These are phyloP conservation scores for Nemotelus nigrinus DNA, from an alignment of 2,888 invertebrate genomes.

Conservation along the genomic window DNA sequence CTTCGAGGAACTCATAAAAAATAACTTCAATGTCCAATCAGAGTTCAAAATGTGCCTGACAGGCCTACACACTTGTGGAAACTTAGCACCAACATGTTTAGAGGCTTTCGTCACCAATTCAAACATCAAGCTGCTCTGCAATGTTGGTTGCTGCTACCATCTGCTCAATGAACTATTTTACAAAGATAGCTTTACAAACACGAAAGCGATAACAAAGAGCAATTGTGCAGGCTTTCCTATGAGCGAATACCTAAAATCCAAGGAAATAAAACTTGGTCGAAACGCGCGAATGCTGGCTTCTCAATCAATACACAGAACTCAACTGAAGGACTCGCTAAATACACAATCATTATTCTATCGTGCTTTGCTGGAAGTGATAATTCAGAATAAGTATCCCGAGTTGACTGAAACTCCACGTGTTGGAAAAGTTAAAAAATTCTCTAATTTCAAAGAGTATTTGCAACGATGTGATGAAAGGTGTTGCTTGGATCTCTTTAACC, in stretches of 20 bases:
- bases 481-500: slow-evolving; percentile 56
- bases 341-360: slow-evolving; percentile 77
- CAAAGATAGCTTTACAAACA: slow-evolving; percentile 60
- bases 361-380: slow-evolving; percentile 76
- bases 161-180: slow-evolving; percentile 70
- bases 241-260: slow-evolving; percentile 69
- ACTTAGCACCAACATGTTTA: slow-evolving; percentile 78
- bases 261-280: slow-evolving; percentile 70
- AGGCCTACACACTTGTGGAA: slow-evolving; percentile 91
- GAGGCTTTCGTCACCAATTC: slow-evolving; percentile 72
- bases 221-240: slow-evolving; percentile 73
- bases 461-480: slow-evolving; percentile 73
- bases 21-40: slow-evolving; percentile 65
- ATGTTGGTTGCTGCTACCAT: slow-evolving; percentile 93
- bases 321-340: slow-evolving; percentile 68
- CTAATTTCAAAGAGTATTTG: slow-evolving; percentile 76
- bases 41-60: slow-evolving; percentile 68
- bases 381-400: slow-evolving; percentile 64
- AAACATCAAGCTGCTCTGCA: slow-evolving; percentile 72
- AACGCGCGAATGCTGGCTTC: slow-evolving; percentile 88
- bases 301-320: slow-evolving; percentile 81
- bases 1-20: slow-evolving; percentile 66
- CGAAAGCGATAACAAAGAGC: slow-evolving; percentile 56
- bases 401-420: slow-evolving; percentile 67
- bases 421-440: slow-evolving; percentile 72